Base-by-base conservation (phyloP, 2,888 invertebrate species). In the Gerosis bhagava region DNA sequence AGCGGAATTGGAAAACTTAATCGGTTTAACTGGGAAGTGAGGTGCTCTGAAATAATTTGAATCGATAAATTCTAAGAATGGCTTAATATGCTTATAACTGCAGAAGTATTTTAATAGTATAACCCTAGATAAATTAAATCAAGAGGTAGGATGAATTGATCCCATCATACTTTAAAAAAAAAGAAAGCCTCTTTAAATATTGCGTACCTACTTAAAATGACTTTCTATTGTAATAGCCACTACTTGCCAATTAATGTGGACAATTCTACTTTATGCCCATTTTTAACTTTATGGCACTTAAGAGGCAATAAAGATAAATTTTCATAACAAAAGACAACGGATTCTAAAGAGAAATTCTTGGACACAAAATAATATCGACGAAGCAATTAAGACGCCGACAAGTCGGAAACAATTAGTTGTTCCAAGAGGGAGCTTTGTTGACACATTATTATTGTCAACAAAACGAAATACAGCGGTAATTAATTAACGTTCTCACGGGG, bases 401-500 rank as follows among this genome's bases (percentile, higher is more conserved):
- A 46, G 46, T 32, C 46, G 24, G 39, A 25, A 32, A 39, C 46
- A 46, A 46, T 46, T 31, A 24, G n/a, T 39, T 31, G 37, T 25
- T 31, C 8, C 13, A 10, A 40, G 21, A 17, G 13, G 8, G 16
- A 44, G 29, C 28, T 44, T 28, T 44, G 44, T 36, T 44, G 44
- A 44, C 35, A 36, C 22, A 45, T 24, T 37, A 45, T 45, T 45
- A 37, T 32, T 45, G 39, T 28, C 44, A 46, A 41, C 35, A 15
- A 49, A 51, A 51, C 40, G 48, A 47, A 44, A 43, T 25, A 54
- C 46, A 54, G 32, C 24, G 26, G 51, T 49, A 54, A 51, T 25
- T 45, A 45, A 45, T 54, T 51, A 51, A 49, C 40, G 49, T 37
- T 47, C 44, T 44, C 47, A 44, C 39, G 51, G 36, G 44, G 54